Percentiles rank a stretch among this genome's conserved stretches.
phyloP scores from a whole-genome alignment of 30 jellyfish, hydroid and myxozoan species.

The Hydractinia symbiolongicarpus region DNA sequence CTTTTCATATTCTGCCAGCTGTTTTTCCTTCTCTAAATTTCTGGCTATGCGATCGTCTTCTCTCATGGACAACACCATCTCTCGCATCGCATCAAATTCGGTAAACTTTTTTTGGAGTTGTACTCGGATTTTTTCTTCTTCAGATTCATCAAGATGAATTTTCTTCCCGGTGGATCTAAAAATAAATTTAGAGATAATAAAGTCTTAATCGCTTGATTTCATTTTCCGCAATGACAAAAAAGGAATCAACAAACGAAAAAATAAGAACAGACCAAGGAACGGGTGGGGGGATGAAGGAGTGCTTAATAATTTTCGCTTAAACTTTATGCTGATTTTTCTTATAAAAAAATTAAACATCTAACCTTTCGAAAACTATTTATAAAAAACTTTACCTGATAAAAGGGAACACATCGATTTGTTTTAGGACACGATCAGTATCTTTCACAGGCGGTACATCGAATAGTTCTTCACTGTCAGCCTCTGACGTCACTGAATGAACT shows the following conservation, averaged over 20 bases:
- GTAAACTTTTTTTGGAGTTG: slow-evolving; percentile 44
- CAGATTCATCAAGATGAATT: slow-evolving; percentile 58
- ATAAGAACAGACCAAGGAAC: no score
- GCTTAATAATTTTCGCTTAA: no score
- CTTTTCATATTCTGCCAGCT: slow-evolving; percentile 60
- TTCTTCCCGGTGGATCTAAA: slow-evolving; percentile 62
- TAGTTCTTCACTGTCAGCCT: slow-evolving; percentile 52
- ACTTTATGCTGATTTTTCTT: no score
- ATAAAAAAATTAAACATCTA: no score
- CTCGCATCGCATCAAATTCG: slow-evolving; percentile 43
- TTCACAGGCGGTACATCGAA: slow-evolving; percentile 58
- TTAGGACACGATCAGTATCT: slow-evolving; percentile 49
- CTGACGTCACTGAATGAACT: slow-evolving; percentile 47
- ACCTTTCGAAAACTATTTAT: no score
- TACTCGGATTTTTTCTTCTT: slow-evolving; percentile 48
- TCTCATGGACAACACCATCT: slow-evolving; percentile 51
- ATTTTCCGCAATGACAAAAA: background rate
- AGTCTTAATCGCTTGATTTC: no score
- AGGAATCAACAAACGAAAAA: background rate
- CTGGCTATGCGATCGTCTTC: slow-evolving; percentile 74
- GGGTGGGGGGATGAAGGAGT: no score
- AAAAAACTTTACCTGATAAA: slow-evolving; percentile 61
- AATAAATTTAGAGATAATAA: background rate
- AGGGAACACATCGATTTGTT: slow-evolving; percentile 62
- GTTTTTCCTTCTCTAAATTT: slow-evolving; percentile 67